phyloP scores from a whole-genome alignment of 2,888 invertebrate genomes.

The Andrena minutula region DNA sequence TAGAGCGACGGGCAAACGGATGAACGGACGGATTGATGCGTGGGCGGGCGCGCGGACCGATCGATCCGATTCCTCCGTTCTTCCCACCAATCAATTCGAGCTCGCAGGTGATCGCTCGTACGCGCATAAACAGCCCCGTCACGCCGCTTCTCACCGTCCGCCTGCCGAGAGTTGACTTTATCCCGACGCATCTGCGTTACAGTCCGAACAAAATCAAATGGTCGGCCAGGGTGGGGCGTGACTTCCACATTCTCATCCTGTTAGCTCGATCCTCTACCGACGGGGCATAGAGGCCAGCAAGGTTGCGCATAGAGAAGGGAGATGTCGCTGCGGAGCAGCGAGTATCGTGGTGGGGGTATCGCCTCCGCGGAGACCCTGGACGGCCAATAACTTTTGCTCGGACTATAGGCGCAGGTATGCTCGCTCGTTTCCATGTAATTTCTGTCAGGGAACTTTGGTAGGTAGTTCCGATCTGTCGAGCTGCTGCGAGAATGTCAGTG shows the following conservation, averaged over 20 bases:
- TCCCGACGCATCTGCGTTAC: conserved; percentile 67
- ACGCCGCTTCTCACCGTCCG: conserved; percentile 52
- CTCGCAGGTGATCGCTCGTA: conserved; percentile 61
- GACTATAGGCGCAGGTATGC: conserved; percentile 15
- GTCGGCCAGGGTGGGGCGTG: background rate
- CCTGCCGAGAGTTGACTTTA: conserved; percentile 66
- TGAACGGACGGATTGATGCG: conserved; percentile 44
- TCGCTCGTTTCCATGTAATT: conserved; percentile 58
- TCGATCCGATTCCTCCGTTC: conserved; percentile 61
- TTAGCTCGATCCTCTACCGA: background rate
- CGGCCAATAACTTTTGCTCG: too few species aligned
- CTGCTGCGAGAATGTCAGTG: conserved; percentile 22
- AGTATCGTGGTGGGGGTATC: background rate
- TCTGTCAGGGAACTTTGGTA: conserved; percentile 39
- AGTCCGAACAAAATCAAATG: conserved; percentile 2
- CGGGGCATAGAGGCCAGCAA: background rate
- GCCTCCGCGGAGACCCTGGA: too few species aligned
- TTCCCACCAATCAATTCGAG: conserved; percentile 66
- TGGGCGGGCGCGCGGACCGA: conserved; percentile 41
- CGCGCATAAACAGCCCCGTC: conserved; percentile 56
- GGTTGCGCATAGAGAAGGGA: background rate
- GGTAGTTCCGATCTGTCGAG: conserved; percentile 18
- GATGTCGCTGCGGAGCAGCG: background rate
- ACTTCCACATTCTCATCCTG: background rate
- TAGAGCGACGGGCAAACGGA: conserved; percentile 48